Percentiles rank a stretch among this genome's conserved stretches.
Evolutionary conservation across 2,888 invertebrate species (phyloP).

Genomic region (Cataglyphis altisquamis): DNA sequence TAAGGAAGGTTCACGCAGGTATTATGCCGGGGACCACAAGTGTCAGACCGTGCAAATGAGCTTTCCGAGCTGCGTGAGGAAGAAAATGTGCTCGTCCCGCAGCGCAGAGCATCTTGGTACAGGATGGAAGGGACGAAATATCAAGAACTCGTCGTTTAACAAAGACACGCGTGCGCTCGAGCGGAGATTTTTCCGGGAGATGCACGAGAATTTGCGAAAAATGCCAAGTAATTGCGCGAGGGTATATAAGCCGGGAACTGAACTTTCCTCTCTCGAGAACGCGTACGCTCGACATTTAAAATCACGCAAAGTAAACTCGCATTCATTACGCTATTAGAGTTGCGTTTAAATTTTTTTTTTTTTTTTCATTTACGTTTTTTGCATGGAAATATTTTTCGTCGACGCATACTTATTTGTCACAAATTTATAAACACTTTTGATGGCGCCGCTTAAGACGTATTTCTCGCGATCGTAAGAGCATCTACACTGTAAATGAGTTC

Average conservation of each 20-base stretch:
- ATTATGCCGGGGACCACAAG: conserved; percentile 44
- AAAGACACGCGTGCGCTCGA: background rate
- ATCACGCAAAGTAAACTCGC: background rate
- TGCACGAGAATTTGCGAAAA: background rate
- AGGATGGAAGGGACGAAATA: background rate
- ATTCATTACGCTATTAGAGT: conserved; percentile 3
- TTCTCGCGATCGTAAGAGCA: background rate
- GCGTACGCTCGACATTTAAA: background rate
- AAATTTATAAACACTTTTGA: background rate
- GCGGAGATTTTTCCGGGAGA: background rate
- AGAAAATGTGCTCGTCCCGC: background rate
- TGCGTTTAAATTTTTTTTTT: background rate
- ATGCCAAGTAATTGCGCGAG: background rate
- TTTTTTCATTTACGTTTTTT: background rate
- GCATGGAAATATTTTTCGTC: background rate
- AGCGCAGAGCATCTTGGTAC: background rate
- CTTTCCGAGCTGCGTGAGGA: background rate
- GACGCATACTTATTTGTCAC: background rate
- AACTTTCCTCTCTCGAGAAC: background rate
- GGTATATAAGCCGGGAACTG: background rate
- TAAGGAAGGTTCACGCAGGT: conserved; percentile 55
- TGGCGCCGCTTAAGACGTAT: background rate
- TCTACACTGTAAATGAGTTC: too few relatives aligned
- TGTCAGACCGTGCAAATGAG: conserved; percentile 33
- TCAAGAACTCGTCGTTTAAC: conserved; percentile 5